phyloP scores from a whole-genome alignment of 2,888 invertebrate species.

The Acleris holmiana region DNA sequence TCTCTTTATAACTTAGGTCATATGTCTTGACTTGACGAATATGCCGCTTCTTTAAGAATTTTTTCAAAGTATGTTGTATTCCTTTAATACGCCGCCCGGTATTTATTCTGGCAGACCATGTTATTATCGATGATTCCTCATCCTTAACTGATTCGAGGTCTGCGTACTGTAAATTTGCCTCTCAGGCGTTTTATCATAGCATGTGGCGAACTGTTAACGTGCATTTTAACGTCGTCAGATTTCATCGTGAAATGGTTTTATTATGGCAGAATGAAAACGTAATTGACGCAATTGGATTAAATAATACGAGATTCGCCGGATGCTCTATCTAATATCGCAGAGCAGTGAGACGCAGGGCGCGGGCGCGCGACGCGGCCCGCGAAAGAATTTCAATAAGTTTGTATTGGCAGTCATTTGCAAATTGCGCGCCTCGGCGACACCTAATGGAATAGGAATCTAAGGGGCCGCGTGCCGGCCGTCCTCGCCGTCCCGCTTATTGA shows the following conservation, averaged over 20 bases:
- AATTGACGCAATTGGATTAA: conserved; percentile 11
- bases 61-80: conserved; percentile 39
- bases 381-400: conserved; percentile 83
- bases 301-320: conserved; percentile 23
- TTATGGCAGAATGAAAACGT: conserved; percentile 8
- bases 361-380: conserved; percentile 60
- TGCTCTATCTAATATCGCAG: conserved; percentile 58
- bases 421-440: conserved; percentile 78
- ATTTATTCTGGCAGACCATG: conserved; percentile 33
- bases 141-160: conserved; percentile 37
- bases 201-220: conserved; percentile 15
- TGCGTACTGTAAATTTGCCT: conserved; percentile 24
- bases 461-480: conserved; percentile 58
- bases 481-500: conserved; percentile 64
- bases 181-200: conserved; percentile 5
- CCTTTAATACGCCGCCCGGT: conserved; percentile 37
- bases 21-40: conserved; percentile 52
- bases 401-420: conserved; percentile 80
- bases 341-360: conserved; percentile 50
- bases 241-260: conserved; percentile 9
- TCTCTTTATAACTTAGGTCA: conserved; percentile 56
- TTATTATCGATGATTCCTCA: conserved; percentile 43
- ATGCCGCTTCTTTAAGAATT: conserved; percentile 47
- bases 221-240: conserved; percentile 8
- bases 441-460: conserved; percentile 80